Base-by-base conservation (phyloP, 2,797 vertebrate species). In the Onychomys arenicola region DNA sequence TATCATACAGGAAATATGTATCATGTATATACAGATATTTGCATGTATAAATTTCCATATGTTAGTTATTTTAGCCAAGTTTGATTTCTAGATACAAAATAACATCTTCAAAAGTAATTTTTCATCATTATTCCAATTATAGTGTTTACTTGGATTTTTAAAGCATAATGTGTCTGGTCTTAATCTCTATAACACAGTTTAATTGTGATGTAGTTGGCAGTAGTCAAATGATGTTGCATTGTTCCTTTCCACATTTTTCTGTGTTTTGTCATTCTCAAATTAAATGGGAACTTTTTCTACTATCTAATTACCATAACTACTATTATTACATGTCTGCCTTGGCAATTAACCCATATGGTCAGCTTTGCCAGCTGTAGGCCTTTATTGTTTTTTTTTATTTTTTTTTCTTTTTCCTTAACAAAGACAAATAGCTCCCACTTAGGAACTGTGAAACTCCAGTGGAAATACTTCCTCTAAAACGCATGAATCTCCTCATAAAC, bases 221-320 rank as follows among this genome's bases (percentile, higher is more conserved):
- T 17, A n/a, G 29, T n/a, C 32, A 76, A 78, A 76, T 59, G 29
- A 59, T 49, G 32, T 67, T 43, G 12, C 55, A 96, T 78, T 96
- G 52, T 69, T 89, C 86, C 71, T 88, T 34, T 49, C 19, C 43
- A 8, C 67, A 78, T 91, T 95, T 94, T 93, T 83, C 84, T 93
- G 9, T 96, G 85, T 93, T 96, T 92, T 95, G 82, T 23, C 59
- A 63, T 94, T 95, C 61, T 49, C 57, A 89, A 90, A 96, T 93
- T 96, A 95, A 14, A n/a, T 82, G 55, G 89, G 34, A 77, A 95
- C 73, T 95, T 90, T 80, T 52, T 93, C 93, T 95, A 34, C 76
- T 92, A 65, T 81, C 82, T 96, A 93, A 96, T 95, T 96, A 96
- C 25, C 16, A 37, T 32, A 96, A 94, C 77, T 76, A 82, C 82